Base-by-base conservation (phyloP, 2,888 invertebrate species). In the Heliconius erato region DNA sequence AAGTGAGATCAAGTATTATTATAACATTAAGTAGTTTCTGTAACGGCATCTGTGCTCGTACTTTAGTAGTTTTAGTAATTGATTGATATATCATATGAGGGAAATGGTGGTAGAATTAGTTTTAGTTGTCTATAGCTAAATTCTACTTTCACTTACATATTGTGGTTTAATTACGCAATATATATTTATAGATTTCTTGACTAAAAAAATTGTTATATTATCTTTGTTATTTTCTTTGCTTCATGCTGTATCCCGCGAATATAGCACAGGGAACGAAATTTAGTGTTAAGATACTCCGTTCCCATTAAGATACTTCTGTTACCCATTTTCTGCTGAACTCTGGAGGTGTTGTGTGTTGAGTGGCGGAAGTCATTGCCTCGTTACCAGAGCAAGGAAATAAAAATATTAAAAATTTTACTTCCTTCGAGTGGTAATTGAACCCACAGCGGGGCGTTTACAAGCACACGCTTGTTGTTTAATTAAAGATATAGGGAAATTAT, bases 31-130 rank as follows among this genome's bases (percentile, higher is more conserved):
- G 12, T 63, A 74, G 32, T 59, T 54, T 74, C 54, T n/a, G n/a
- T 63, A 23, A 59, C 32, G 32, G 35, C 63, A 76, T 76, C 63
- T 35, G 59, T n/a, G 59, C 35, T 76, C 59, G 23, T 63, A 76
- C 74, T 76, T 76, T n/a, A 63, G 74, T 76, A n/a, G 35, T 59
- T 76, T 59, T 14, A 59, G 59, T 35, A 63, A 76, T 76, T 76
- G 74, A 76, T 63, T 59, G 74, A 76, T 76, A 35, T 59, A 59
- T n/a, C 32, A 63, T 63, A 59, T 76, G 35, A 35, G 54, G 54
- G 32, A 32, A 74, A 32, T 28, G 28, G 23, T n/a, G 44, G 44
- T 40, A 23, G 14, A 71, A n/a, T 23, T 71, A 44, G 44, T 44
- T 71, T 40, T 16, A 71, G n/a, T 69, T 69, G 11, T 71, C 6